Evolutionary conservation across 2,888 invertebrate species (phyloP).

Genomic region (Sisyra nigra): DNA sequence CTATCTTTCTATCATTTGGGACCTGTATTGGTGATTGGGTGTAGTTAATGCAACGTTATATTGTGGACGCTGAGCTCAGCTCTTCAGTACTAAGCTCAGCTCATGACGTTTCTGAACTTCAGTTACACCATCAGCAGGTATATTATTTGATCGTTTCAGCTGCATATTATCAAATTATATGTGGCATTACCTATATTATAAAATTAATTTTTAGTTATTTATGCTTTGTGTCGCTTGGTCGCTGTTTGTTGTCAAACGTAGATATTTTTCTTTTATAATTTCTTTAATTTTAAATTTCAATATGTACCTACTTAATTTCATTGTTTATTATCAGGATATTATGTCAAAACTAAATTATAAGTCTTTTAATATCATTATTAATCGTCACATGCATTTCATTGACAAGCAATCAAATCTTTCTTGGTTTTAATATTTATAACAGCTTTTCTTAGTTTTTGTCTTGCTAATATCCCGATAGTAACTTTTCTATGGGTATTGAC

Average conservation of each 20-base stretch:
- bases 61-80: slow-evolving; percentile 67
- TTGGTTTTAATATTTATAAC: too few species aligned
- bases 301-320: too few species aligned
- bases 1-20: neutral
- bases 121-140: slow-evolving; percentile 7
- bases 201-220: neutral
- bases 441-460: too few species aligned
- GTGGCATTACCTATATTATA: neutral
- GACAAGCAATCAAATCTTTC: neutral
- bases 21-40: slow-evolving; percentile 12
- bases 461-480: too few species aligned
- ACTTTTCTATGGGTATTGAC: too few species aligned
- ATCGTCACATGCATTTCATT: neutral
- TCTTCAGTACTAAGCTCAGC: slow-evolving; percentile 49
- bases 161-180: neutral
- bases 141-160: neutral
- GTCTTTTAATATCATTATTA: too few species aligned
- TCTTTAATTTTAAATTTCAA: too few species aligned
- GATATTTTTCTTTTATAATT: neutral
- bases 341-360: too few species aligned
- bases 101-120: slow-evolving; percentile 34
- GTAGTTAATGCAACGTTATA: slow-evolving; percentile 67
- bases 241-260: neutral
- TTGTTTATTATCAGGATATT: too few species aligned
- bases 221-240: neutral